These are phyloP conservation scores for Micromesistius poutassou DNA, from an alignment of 2,797 vertebrate genomes.

Conservation along the genomic window DNA sequence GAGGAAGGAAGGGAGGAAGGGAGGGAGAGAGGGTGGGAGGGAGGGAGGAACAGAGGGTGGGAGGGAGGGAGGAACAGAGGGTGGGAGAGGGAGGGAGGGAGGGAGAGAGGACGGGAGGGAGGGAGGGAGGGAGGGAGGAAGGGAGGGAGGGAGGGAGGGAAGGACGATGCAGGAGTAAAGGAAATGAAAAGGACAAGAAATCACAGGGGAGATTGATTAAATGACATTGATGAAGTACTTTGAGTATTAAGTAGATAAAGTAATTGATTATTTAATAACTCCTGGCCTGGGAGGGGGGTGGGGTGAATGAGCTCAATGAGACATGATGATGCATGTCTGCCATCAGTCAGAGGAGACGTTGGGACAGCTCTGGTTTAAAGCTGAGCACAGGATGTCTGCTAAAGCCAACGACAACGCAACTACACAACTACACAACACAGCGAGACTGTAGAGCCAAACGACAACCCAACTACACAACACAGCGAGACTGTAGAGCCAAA, in stretches of 20 bases:
- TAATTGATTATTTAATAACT: slow-evolving; percentile 91
- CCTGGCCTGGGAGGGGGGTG: slow-evolving; percentile 52
- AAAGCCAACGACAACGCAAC: not conserved
- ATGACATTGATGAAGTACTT: slow-evolving; percentile 82
- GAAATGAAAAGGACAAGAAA: slow-evolving; percentile 74
- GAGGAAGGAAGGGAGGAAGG: no score
- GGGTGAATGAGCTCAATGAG: slow-evolving; percentile 66
- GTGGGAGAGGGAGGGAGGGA: no score
- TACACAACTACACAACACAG: not conserved
- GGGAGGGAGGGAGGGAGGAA: slow-evolving; percentile 22
- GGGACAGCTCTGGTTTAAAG: not conserved
- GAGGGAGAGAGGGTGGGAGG: no score
- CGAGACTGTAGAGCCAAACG: not conserved
- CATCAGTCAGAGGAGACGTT: slow-evolving; percentile 47
- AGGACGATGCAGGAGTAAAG: slow-evolving; percentile 32
- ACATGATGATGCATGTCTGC: slow-evolving; percentile 77
- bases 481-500: not conserved
- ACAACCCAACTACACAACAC: not conserved
- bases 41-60: no score
- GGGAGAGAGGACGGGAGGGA: no score
- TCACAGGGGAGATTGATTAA: slow-evolving; percentile 80
- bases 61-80: no score
- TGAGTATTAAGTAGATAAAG: slow-evolving; percentile 87
- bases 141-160: slow-evolving; percentile 40
- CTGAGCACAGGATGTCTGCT: not conserved